A percentile compares a stretch with the other conserved stretches of the same genome.
These are phyloP conservation scores for Eulemur mongoz DNA, from an alignment of 2,797 vertebrate species.

Conservation along the genomic window DNA sequence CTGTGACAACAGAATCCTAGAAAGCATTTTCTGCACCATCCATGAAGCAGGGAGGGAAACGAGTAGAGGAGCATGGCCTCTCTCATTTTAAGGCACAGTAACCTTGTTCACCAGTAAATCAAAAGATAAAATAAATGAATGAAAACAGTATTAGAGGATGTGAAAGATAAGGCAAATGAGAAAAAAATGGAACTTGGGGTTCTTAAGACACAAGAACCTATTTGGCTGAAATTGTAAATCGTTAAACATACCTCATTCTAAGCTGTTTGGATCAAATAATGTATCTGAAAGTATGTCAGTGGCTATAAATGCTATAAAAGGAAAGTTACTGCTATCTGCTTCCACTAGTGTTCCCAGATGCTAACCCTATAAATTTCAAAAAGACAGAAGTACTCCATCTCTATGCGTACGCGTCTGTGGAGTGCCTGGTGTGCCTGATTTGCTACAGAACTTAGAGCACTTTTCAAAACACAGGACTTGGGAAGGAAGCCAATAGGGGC, in stretches of 20 bases:
- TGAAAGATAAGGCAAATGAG: neutral
- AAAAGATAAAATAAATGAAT: neutral
- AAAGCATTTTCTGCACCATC: neutral
- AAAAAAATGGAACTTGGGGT: neutral
- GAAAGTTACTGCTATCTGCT: neutral
- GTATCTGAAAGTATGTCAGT: neutral
- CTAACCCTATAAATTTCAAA: constrained; percentile 4
- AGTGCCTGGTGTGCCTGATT: neutral
- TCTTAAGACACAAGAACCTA: neutral
- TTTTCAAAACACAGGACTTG: constrained; percentile 26
- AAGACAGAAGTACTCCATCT: neutral
- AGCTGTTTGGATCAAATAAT: neutral
- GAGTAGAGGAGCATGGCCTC: neutral
- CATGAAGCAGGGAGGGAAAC: neutral
- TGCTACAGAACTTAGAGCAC: neutral
- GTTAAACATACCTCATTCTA: neutral
- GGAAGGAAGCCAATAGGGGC: neutral
- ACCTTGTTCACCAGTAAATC: neutral
- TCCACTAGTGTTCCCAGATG: neutral
- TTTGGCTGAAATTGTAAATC: neutral
- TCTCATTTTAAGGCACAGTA: neutral
- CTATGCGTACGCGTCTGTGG: neutral
- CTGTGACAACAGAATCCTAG: neutral
- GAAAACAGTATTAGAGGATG: neutral
- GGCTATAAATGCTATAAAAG: neutral